Base-by-base conservation (phyloP, 2,797 vertebrate genomes). In the Anguilla obscura region DNA sequence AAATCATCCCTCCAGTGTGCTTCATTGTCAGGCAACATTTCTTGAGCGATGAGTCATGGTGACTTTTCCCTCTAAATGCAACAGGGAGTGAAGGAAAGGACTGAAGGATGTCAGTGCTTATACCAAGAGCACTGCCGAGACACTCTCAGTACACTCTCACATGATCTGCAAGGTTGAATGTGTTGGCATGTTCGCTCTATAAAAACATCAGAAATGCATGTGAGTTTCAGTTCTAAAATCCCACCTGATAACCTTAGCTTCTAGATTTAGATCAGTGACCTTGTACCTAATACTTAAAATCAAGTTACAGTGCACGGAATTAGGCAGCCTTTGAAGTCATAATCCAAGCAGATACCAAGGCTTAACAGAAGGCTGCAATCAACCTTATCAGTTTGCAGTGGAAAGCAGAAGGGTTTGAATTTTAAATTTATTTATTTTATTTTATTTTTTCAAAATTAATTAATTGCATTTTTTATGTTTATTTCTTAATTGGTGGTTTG, bases 331-430 rank as follows among this genome's bases (percentile, higher is more conserved):
- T 30, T 33, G 54, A 79, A 85, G 50, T n/a, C 30, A 54, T 63
- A 80, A 85, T 85, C 82, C 58, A 71, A 54, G 69, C 40, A 63
- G 87, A 86, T 86, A 54, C 40, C 69, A 45, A 24, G 74, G 30
- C 69, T 56, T 21, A n/a, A 83, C 69, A 58, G 82, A 84, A 84
- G 85, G 58, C 74, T 63, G n/a, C 85, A 79, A 74, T 45, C 45
- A 89, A 76, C 60, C 80, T 86, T 84, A 40, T 52, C 87, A 90
- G 86, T 89, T 90, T 88, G 85, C 54, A 33, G 83, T 74, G 66
- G 30, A 74, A 86, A 85, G 84, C 33, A 45, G 58, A 63, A 24
- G 58, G 58, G 14, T 60, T 60, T 60, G 58, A 60, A 24, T 40
- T 40, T 40, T 60, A 60, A 60, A 60, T 3, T 16, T 63, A 63